Conservation (phyloP, 1,140 invertebrate genomes). For the Saxidomus purpurata region DNA sequence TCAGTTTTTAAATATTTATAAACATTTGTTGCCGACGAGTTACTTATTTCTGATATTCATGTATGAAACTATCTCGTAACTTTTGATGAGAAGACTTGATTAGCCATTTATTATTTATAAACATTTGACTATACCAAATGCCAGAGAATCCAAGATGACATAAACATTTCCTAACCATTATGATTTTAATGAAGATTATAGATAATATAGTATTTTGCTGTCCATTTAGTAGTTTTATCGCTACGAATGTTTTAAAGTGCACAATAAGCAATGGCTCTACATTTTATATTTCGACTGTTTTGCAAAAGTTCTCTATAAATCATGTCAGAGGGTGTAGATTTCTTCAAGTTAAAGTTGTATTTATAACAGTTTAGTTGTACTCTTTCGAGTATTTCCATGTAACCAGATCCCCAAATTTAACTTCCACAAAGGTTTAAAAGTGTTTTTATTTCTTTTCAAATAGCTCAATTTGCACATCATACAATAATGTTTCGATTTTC, state of each 20-base stretch:
- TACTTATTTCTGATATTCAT: conserved; percentile 37
- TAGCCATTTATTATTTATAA: neutral
- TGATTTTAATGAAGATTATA: neutral
- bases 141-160: neutral
- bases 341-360: conserved; percentile 29
- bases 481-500: conserved; percentile 15
- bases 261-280: conserved; percentile 31
- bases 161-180: conserved; percentile 8
- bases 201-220: neutral
- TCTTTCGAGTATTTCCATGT: too few relatives aligned
- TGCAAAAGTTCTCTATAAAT: too few relatives aligned
- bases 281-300: conserved; percentile 40
- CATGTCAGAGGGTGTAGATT: conserved; percentile 21
- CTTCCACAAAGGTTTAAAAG: too few relatives aligned
- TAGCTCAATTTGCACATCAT: too few relatives aligned
- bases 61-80: conserved; percentile 23
- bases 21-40: neutral
- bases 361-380: conserved; percentile 55
- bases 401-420: too few relatives aligned
- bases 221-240: neutral
- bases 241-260: neutral
- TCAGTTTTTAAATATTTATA: conserved; percentile 46
- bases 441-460: too few relatives aligned
- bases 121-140: neutral
- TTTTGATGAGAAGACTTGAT: neutral